Percentiles rank a stretch among this genome's conserved stretches.
Conservation (phyloP, 2,888 invertebrate genomes). For the Dryococelus australis region DNA sequence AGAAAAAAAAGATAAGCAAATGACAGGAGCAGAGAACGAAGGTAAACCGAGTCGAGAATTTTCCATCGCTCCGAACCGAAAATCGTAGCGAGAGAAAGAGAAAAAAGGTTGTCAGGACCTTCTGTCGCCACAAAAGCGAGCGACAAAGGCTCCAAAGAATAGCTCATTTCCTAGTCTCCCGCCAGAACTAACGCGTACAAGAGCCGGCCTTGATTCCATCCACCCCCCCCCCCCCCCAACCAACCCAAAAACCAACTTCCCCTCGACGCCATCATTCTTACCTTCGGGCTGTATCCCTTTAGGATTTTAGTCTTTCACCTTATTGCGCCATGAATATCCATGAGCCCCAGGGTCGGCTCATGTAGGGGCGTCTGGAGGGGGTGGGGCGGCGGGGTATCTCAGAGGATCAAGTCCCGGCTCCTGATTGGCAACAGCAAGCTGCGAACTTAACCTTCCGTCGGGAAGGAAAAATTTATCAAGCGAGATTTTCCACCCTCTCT, state of each 20-base stretch:
- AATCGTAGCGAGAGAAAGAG: too few species aligned
- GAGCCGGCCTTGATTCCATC: neutral
- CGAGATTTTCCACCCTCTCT: neutral
- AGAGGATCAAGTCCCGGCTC: slow-evolving; percentile 31
- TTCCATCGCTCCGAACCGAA: too few species aligned
- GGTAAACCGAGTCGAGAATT: too few species aligned
- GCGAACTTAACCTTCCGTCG: slow-evolving; percentile 21
- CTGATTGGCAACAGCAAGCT: slow-evolving; percentile 27
- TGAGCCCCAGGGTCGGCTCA: slow-evolving; percentile 21
- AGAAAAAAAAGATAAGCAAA: too few species aligned
- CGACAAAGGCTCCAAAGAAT: neutral
- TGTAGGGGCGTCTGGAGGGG: slow-evolving; percentile 20
- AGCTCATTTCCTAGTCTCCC: neutral
- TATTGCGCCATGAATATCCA: slow-evolving; percentile 44
- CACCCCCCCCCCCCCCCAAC: slow-evolving; percentile 92
- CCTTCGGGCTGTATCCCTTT: slow-evolving; percentile 31
- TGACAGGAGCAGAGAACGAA: too few species aligned
- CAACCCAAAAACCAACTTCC: slow-evolving; percentile 99
- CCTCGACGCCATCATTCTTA: slow-evolving; percentile 80
- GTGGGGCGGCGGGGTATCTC: slow-evolving; percentile 18
- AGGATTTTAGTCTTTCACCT: slow-evolving; percentile 36
- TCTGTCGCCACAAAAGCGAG: neutral
- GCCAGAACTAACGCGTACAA: neutral
- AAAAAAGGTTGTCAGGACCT: too few species aligned
- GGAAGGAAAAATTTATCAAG: slow-evolving; percentile 20